A percentile compares a stretch with the other conserved stretches of the same genome.
Conservation (phyloP, 2,113 vertebrate genomes). For the human (Homo sapiens) region GRCh38 chr11:43610001-43610500, state of each 20-base stretch:
- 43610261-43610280: not conserved
- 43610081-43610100: not conserved
- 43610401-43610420: not conserved
- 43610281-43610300: not conserved
- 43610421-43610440: not conserved
- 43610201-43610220: constrained; percentile 16
- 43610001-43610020: not conserved
- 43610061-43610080: constrained; percentile 5
- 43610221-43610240: not conserved
- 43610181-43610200: not conserved
- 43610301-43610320: not conserved
- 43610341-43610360: not conserved
- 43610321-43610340: not conserved
- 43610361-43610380: not conserved
- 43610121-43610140: constrained; percentile 9
- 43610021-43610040: not conserved
- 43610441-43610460: not conserved
- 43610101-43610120: not conserved
- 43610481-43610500: not conserved
- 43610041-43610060: not conserved
- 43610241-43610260: constrained; percentile 2
- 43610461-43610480: not conserved
- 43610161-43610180: not conserved
- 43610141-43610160: not conserved
- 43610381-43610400: not conserved